Base-by-base conservation (phyloP, 2,797 vertebrate species). In the Chrysocyon brachyurus region DNA sequence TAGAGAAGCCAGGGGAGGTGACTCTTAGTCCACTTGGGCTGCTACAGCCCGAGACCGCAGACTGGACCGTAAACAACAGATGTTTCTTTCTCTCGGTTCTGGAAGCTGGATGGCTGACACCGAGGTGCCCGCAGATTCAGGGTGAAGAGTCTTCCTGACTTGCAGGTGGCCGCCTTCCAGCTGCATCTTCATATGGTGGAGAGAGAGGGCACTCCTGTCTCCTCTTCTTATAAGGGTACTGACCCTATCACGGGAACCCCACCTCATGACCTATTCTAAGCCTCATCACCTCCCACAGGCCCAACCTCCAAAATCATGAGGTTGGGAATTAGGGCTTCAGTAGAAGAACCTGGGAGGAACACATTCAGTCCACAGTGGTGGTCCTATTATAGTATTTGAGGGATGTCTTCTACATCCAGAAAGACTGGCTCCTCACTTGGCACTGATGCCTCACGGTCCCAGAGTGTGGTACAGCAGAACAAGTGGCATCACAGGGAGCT, bases 21-120 rank as follows among this genome's bases (percentile, higher is more conserved):
- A 31, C 59, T 12, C 6, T 11, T 16, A 2, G 26, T 31, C 17
- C 6, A 2, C 2, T 3, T 3, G n/a, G 63, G n/a, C 40, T 59
- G 14, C 64, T 17, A 3, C 4, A 16, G 14, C 6, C 19, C 16
- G 26, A 28, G 15, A 19, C 16, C 24, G 2, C 16, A 6, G 61
- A 4, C 31, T 2, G 28, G 21, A 10, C 5, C 28, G 19, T 24
- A 15, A 19, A 3, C 49, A 22, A 21, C 17, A 14, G 11, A 1
- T 22, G 2, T n/a, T 7, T 36, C 16, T 63, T 31, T 54, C 56
- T n/a, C 52, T 28, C 12, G 4, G 31, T 15, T 63, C 54, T 81
- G 36, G 24, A 88, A 19, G 21, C 46, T 31, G 6, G 2, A 61
- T 54, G 54, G 31, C 54, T 9, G 26, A 28, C 16, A 46, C 12